These are phyloP conservation scores for Falcaria lacertinaria DNA, from an alignment of 2,888 invertebrate genomes.

Conservation along the genomic window DNA sequence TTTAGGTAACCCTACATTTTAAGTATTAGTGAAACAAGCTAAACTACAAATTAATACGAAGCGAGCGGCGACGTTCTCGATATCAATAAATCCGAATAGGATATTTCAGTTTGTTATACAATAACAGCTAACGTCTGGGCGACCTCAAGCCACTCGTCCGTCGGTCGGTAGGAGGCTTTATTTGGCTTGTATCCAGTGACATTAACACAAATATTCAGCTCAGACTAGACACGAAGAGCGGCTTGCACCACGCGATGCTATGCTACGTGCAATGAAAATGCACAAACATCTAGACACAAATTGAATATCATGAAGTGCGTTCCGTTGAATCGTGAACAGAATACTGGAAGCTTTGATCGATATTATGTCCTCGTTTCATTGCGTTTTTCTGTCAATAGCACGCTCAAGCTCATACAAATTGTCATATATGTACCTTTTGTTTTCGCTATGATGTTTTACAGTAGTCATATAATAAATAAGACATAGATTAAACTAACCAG, in stretches of 20 bases:
- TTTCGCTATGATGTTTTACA: no score
- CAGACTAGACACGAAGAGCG: conserved; percentile 15
- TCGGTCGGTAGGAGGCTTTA: conserved; percentile 41
- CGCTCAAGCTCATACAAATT: no score
- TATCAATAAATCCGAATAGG: conserved; percentile 44
- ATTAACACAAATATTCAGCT: conserved; percentile 53
- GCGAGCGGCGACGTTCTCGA: conserved; percentile 14
- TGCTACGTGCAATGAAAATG: conserved; percentile 7
- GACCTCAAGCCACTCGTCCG: conserved; percentile 40
- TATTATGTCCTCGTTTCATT: conserved; percentile 1
- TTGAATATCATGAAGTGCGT: conserved; percentile 15
- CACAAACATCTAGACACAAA: conserved; percentile 13
- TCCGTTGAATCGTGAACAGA: conserved; percentile 11
- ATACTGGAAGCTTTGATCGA: conserved; percentile 6
- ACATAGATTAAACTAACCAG: no score
- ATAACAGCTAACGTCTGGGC: conserved; percentile 21
- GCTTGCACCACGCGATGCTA: conserved; percentile 1
- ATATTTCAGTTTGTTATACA: conserved; percentile 51
- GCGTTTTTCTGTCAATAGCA: neutral
- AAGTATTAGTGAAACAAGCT: no score
- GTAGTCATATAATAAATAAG: no score
- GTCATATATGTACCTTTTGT: no score
- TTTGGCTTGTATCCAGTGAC: conserved; percentile 60
- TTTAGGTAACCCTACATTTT: no score
- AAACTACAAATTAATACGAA: conserved; percentile 15